Evolutionary conservation across 2,113 vertebrate genomes (phyloP).

Genomic region (Rhodinocichla rosea): DNA sequence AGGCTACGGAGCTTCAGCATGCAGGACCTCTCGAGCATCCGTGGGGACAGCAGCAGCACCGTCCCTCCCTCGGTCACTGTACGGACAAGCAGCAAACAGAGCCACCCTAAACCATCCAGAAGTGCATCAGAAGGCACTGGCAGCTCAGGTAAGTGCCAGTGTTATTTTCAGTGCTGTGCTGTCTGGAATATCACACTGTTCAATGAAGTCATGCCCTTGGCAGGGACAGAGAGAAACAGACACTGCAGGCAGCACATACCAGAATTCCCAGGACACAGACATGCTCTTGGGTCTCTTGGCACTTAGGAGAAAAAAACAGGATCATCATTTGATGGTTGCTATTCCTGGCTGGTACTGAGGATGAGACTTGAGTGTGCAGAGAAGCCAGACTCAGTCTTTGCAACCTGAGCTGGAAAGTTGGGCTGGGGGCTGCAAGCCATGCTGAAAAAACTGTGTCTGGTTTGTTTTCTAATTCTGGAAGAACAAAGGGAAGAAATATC

Average conservation of each 20-base stretch:
- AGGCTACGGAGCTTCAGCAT: conserved; percentile 97
- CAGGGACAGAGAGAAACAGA: neutral
- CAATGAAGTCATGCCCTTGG: neutral
- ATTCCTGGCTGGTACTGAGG: neutral
- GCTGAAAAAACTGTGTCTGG: neutral
- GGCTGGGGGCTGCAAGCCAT: neutral
- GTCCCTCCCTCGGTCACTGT: conserved; percentile 63
- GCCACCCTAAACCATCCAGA: conserved; percentile 84
- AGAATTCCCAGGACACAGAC: neutral
- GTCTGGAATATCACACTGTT: neutral
- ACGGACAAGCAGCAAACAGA: conserved; percentile 76
- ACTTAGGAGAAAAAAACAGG: neutral
- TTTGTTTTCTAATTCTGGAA: neutral
- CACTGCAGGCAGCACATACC: neutral
- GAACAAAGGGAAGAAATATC: neutral
- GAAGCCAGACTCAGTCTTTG: neutral
- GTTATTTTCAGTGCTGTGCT: neutral
- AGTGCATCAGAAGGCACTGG: conserved; percentile 86
- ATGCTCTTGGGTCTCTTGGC: neutral
- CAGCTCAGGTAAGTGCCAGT: conserved; percentile 76
- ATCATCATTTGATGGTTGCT: neutral
- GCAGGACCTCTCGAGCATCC: conserved; percentile 92
- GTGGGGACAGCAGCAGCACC: conserved; percentile 75
- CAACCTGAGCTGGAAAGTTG: neutral
- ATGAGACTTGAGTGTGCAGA: neutral